Percentiles rank a stretch among this genome's conserved stretches.
Evolutionary conservation across 2,113 vertebrate species (phyloP).

Genomic region (Amia ocellicauda): DNA sequence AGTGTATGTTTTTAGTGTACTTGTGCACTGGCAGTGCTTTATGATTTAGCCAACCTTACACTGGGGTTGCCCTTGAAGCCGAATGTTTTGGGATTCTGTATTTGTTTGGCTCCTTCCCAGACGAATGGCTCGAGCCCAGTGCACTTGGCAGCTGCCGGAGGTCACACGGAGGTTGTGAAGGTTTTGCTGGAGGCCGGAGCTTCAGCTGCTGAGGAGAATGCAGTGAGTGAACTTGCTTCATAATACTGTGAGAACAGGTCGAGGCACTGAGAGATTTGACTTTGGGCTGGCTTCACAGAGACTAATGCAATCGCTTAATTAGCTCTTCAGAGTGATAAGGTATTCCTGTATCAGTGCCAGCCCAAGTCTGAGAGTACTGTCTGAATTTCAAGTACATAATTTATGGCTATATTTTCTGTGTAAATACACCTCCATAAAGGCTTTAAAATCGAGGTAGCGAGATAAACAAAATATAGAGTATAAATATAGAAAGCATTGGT

Average conservation of each 20-base stretch:
- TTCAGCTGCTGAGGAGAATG: slow-evolving; percentile 41
- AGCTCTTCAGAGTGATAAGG: neutral
- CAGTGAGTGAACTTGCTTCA: slow-evolving; percentile 21
- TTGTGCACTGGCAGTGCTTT: no score
- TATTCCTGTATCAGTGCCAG: no score
- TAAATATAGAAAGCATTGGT: no score
- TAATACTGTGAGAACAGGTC: neutral
- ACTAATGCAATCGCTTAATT: neutral
- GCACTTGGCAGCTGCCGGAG: slow-evolving; percentile 49
- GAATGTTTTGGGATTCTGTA: neutral
- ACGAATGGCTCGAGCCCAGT: slow-evolving; percentile 45
- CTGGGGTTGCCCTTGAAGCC: no score
- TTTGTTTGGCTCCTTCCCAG: slow-evolving; percentile 26
- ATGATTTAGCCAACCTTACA: no score
- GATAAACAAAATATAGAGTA: no score
- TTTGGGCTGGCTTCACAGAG: neutral
- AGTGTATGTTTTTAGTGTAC: no score
- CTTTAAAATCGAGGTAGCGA: no score
- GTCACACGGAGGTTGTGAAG: slow-evolving; percentile 49
- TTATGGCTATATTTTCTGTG: no score
- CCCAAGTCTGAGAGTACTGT: no score
- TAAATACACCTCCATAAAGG: no score
- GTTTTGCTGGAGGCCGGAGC: slow-evolving; percentile 50
- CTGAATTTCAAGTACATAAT: no score
- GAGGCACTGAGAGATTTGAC: neutral